Conservation (phyloP, 2,113 vertebrate species). For the Planiliza haematocheilus region DNA sequence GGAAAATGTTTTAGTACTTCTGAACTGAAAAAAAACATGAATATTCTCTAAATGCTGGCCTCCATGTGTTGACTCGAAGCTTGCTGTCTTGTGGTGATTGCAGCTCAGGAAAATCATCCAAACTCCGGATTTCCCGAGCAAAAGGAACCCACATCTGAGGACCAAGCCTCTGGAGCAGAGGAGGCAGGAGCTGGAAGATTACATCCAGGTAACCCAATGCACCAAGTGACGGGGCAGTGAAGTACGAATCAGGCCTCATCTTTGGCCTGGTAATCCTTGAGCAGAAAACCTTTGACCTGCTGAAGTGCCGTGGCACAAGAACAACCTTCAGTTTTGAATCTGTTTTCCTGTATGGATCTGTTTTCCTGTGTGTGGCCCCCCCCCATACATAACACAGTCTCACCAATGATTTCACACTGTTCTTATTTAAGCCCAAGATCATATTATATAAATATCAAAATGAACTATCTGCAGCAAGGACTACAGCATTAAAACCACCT, state of each 20-base stretch:
- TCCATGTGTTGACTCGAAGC: no score
- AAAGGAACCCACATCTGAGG: slow-evolving; percentile 89
- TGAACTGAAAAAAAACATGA: no score
- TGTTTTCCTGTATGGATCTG: no score
- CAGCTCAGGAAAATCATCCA: slow-evolving; percentile 91
- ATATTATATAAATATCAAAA: background rate
- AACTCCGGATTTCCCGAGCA: slow-evolving; percentile 90
- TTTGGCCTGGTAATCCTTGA: no score
- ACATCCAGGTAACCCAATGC: slow-evolving; percentile 85
- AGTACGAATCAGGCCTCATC: no score
- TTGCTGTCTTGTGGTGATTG: background rate
- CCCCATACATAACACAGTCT: background rate
- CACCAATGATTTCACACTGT: background rate
- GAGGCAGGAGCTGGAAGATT: slow-evolving; percentile 90
- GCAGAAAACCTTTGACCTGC: no score
- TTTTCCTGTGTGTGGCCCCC: no score
- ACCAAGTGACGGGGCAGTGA: background rate
- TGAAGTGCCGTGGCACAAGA: no score
- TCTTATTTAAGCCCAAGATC: background rate
- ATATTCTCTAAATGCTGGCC: no score
- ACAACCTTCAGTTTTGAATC: no score
- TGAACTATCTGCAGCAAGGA: no score
- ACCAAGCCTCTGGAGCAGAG: slow-evolving; percentile 91
- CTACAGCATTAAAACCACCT: no score
- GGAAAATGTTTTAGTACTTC: background rate